Evolutionary conservation across 2,113 vertebrate species (phyloP).

Genomic region (Pomatorhinus ruficollis): DNA sequence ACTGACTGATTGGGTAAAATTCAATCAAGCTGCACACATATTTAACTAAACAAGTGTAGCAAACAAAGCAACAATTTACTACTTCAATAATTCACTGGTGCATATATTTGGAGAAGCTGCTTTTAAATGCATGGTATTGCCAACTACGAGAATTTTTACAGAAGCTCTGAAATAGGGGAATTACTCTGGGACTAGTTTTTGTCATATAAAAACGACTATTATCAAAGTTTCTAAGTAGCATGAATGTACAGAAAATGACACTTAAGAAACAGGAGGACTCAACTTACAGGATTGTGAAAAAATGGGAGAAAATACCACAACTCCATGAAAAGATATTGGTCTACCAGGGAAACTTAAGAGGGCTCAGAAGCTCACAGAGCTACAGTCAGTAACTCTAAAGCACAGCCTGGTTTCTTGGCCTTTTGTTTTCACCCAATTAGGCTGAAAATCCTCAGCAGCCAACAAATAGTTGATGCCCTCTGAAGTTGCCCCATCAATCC

Average conservation of each 20-base stretch:
- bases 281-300: background rate
- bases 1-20: background rate
- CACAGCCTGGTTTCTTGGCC: background rate
- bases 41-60: background rate
- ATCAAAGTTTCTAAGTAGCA: background rate
- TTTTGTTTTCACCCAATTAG: background rate
- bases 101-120: background rate
- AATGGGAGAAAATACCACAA: background rate
- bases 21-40: background rate
- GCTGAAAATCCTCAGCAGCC: background rate
- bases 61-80: slow-evolving; percentile 20
- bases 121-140: background rate
- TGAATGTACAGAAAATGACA: background rate
- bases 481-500: background rate
- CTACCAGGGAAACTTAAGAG: background rate
- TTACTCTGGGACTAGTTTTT: background rate
- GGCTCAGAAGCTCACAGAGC: background rate
- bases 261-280: background rate
- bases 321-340: background rate
- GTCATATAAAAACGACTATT: background rate
- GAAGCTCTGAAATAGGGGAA: background rate
- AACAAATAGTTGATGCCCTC: background rate
- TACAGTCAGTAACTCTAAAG: background rate
- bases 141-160: background rate
- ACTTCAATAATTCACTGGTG: background rate